Conservation (phyloP, 2,113 vertebrate species). For the Paradisaea rubra region DNA sequence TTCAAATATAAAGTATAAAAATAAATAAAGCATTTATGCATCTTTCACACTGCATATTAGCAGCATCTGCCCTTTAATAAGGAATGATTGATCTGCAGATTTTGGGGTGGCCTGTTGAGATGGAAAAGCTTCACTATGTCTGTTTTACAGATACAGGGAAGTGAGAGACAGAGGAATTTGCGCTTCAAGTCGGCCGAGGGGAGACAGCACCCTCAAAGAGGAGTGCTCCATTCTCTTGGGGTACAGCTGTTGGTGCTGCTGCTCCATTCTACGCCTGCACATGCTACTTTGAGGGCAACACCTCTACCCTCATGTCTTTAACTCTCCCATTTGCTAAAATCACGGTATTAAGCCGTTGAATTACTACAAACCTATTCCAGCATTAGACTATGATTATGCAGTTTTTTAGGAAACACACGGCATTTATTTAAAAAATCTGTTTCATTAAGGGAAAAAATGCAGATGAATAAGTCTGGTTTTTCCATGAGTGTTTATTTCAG, state of each 20-base stretch:
- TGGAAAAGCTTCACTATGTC: background rate
- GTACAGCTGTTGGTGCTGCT: background rate
- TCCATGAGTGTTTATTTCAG: background rate
- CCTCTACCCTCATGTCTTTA: background rate
- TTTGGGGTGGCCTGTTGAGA: background rate
- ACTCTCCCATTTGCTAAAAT: background rate
- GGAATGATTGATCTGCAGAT: background rate
- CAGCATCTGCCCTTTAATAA: background rate
- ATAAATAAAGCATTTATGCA: background rate
- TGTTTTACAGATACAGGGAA: background rate
- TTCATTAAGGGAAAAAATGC: background rate
- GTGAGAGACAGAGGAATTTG: background rate
- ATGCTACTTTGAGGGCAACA: background rate
- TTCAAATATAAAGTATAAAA: background rate
- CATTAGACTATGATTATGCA: background rate
- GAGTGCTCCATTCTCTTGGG: rapidly evolving
- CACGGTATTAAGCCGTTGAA: background rate
- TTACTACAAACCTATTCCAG: background rate
- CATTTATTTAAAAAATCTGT: background rate
- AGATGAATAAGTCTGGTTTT: background rate
- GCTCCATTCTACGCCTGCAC: rapidly evolving
- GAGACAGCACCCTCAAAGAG: background rate
- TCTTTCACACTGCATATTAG: background rate
- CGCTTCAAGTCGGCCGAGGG: rapidly evolving
- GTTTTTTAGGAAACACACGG: background rate